Percentiles rank a stretch among this genome's conserved stretches.
phyloP scores from a whole-genome alignment of 2,888 invertebrate genomes.

The Podotricha telesiphe region DNA sequence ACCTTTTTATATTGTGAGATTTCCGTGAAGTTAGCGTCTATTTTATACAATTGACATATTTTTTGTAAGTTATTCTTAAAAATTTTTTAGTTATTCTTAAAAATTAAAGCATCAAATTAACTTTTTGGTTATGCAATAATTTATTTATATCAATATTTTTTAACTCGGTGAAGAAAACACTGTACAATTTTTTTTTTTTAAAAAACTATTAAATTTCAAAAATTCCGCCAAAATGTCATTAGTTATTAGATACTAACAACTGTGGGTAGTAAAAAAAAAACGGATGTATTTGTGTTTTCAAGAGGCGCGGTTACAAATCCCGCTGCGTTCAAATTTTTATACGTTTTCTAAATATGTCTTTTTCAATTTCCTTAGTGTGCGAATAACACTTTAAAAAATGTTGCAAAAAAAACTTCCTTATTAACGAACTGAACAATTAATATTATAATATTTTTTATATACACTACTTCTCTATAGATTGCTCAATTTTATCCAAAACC shows the following conservation, averaged over 20 bases:
- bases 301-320: too few species aligned
- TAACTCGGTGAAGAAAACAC: not conserved
- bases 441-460: not conserved
- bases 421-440: not conserved
- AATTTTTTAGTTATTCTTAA: too few species aligned
- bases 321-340: too few species aligned
- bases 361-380: too few species aligned
- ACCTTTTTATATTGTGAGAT: not conserved
- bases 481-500: constrained; percentile 8
- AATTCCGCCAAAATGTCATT: not conserved
- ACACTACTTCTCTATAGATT: not conserved
- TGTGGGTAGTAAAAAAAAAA: too few species aligned
- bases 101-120: too few species aligned
- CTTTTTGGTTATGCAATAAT: too few species aligned
- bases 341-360: too few species aligned
- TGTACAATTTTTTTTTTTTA: not conserved
- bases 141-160: not conserved
- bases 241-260: not conserved
- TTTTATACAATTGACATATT: not conserved
- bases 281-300: too few species aligned
- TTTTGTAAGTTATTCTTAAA: too few species aligned
- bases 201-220: not conserved
- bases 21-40: not conserved
- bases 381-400: too few species aligned
- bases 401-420: not conserved